These are phyloP conservation scores for Denticeps clupeoides DNA, from an alignment of 2,797 vertebrate species.

Conservation along the genomic window DNA sequence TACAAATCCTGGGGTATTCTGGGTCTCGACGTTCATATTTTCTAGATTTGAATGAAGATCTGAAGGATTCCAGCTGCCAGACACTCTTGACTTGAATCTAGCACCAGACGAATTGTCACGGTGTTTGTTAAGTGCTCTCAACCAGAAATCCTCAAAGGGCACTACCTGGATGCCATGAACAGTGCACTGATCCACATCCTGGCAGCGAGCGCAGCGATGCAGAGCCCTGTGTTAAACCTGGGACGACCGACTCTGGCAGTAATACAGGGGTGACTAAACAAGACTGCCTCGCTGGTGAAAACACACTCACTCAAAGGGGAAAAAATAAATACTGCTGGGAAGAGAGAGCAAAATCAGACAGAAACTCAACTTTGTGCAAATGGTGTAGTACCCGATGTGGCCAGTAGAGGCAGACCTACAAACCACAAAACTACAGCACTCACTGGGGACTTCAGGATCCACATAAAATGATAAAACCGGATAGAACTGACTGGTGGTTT, in stretches of 20 bases:
- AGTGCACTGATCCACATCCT: slow-evolving; percentile 21
- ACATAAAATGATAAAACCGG: not conserved
- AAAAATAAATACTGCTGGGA: too few species aligned
- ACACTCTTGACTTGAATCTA: slow-evolving; percentile 17
- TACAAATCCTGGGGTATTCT: slow-evolving; percentile 15
- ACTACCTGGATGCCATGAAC: slow-evolving; percentile 26
- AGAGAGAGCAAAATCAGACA: too few species aligned
- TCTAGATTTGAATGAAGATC: slow-evolving; percentile 18
- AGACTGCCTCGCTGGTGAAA: slow-evolving; percentile 18
- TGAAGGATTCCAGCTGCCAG: slow-evolving; percentile 23
- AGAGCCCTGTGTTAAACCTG: slow-evolving; percentile 18
- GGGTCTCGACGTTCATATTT: slow-evolving; percentile 1
- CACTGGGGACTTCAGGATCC: not conserved
- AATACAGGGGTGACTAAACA: slow-evolving; percentile 25
- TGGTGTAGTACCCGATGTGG: too few species aligned
- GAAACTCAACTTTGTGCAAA: not conserved
- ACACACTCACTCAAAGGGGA: slow-evolving; percentile 9
- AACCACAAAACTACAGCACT: too few species aligned
- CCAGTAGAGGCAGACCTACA: too few species aligned
- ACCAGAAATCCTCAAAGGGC: slow-evolving; percentile 31
- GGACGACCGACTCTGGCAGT: slow-evolving; percentile 13
- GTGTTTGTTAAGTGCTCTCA: slow-evolving; percentile 18
- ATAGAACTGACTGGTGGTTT: too few species aligned
- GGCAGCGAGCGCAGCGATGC: slow-evolving; percentile 20
- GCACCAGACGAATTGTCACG: slow-evolving; percentile 7